These are phyloP conservation scores for Lontra canadensis DNA, from an alignment of 2,113 vertebrate genomes.

Conservation along the genomic window DNA sequence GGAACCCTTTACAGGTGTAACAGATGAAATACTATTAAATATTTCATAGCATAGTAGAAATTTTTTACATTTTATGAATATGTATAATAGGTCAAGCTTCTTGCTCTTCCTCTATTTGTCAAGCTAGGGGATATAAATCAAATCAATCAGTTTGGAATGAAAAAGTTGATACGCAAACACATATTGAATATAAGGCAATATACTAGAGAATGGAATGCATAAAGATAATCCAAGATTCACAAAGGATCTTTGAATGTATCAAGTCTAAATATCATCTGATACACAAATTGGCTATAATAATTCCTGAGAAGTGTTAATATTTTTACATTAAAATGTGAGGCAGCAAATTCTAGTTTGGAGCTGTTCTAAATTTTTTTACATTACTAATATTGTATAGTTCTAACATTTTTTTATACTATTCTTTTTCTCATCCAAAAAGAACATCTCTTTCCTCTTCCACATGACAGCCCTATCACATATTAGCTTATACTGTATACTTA, in stretches of 20 bases:
- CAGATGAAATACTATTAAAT: constrained; percentile 43
- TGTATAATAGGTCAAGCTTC: neutral
- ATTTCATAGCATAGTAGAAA: neutral
- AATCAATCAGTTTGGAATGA: neutral
- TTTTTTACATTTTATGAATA: neutral
- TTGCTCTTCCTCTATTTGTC: neutral
- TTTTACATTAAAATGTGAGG: neutral
- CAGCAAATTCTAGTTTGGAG: neutral
- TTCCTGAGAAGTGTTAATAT: neutral
- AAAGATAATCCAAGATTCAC: neutral
- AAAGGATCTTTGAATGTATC: neutral
- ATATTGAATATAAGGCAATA: neutral
- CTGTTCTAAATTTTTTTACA: neutral
- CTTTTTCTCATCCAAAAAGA: neutral
- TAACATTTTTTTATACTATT: neutral
- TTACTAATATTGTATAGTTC: neutral
- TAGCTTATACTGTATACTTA: neutral
- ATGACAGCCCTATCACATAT: neutral
- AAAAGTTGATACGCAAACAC: neutral
- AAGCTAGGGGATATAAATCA: neutral
- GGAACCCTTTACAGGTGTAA: neutral
- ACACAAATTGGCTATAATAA: neutral
- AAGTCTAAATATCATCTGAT: neutral
- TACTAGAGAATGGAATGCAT: neutral
- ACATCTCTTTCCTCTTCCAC: neutral